A percentile compares a stretch with the other conserved stretches of the same genome.
phyloP scores from a whole-genome alignment of 30 jellyfish, hydroid and myxozoan genomes.

The Aurelia aurita region DNA sequence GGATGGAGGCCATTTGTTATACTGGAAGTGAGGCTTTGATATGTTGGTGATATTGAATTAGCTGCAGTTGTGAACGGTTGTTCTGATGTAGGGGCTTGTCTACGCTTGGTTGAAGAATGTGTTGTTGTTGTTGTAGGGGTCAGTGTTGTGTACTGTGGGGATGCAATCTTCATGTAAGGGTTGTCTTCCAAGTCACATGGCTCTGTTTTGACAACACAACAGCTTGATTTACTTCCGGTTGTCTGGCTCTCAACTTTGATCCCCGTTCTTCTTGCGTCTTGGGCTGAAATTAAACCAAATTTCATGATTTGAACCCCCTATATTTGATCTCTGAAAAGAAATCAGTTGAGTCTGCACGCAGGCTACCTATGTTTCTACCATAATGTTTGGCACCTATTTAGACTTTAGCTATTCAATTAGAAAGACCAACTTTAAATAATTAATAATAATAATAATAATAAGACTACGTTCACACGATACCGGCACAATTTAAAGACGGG shows the following conservation, averaged over 20 bases:
- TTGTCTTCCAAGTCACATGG: conserved; percentile 56
- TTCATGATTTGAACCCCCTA: no score
- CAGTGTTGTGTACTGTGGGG: conserved; percentile 41
- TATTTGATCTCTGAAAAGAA: no score
- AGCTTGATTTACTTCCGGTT: conserved; percentile 51
- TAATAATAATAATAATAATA: no score
- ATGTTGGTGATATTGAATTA: conserved; percentile 10
- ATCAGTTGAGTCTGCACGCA: no score
- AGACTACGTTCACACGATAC: no score
- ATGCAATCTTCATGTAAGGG: conserved; percentile 68
- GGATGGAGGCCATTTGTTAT: conserved; percentile 11
- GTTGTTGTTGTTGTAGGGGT: conserved; percentile 19
- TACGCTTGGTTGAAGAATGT: conserved; percentile 16
- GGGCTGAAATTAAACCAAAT: no score
- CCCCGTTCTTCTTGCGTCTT: neutral
- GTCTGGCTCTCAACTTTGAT: conserved; percentile 40
- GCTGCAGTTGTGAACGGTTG: conserved; percentile 34
- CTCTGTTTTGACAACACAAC: conserved; percentile 83
- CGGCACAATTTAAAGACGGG: no score
- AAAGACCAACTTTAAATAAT: no score
- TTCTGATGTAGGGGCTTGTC: conserved; percentile 4
- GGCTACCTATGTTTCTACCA: no score
- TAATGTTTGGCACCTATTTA: no score
- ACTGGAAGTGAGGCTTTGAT: conserved; percentile 23
- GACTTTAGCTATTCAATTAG: no score